phyloP scores from a whole-genome alignment of 2,888 invertebrate species.

The Peribatodes rhomboidaria region DNA sequence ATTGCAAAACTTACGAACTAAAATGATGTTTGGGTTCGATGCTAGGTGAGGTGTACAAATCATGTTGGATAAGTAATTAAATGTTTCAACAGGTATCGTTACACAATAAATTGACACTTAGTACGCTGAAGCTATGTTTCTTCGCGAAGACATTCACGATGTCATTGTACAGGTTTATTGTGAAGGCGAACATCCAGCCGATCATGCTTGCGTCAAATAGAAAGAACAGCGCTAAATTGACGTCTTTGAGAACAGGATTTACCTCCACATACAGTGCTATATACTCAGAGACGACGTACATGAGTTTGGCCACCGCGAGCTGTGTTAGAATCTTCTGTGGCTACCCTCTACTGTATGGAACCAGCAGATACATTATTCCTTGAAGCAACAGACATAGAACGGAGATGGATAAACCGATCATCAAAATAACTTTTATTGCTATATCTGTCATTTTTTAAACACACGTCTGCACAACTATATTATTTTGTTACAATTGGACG shows the following conservation, averaged over 20 bases:
- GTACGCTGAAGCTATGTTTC: no score
- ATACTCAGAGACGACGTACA: constrained; percentile 54
- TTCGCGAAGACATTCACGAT: no score
- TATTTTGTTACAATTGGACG: neutral
- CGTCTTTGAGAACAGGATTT: neutral
- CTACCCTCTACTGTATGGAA: constrained; percentile 61
- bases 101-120: no score
- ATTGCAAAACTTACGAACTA: no score
- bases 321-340: constrained; percentile 67
- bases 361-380: constrained; percentile 51
- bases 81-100: no score
- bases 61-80: no score
- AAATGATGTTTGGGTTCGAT: no score
- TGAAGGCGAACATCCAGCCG: constrained; percentile 70
- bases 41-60: no score
- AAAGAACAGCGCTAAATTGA: constrained; percentile 53
- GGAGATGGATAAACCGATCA: constrained; percentile 60
- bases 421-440: constrained; percentile 48
- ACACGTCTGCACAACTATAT: neutral
- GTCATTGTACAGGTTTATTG: no score
- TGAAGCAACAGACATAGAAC: constrained; percentile 57
- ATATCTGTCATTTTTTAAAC: neutral
- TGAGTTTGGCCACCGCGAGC: constrained; percentile 61
- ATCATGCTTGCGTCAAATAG: constrained; percentile 65
- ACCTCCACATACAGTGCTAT: no score